Evolutionary conservation across 2,888 invertebrate genomes (phyloP).

Genomic region (Lasioglossum villosulum): DNA sequence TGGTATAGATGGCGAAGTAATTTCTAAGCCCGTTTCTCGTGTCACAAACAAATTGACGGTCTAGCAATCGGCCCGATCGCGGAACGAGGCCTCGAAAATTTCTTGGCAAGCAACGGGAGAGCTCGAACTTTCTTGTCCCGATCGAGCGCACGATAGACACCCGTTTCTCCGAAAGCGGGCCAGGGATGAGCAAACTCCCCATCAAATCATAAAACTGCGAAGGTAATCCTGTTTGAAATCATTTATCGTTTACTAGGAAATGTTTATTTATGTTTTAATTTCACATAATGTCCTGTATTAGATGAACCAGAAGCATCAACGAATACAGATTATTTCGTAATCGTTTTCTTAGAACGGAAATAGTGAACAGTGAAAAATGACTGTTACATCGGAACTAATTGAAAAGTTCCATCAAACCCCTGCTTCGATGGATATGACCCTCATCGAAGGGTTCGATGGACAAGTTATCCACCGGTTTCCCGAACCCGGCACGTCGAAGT

Average conservation of each 20-base stretch:
- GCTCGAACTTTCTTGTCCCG: conserved; percentile 47
- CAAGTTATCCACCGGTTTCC: conserved; percentile 16
- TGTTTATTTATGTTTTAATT: no score
- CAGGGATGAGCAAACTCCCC: conserved; percentile 49
- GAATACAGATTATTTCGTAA: no score
- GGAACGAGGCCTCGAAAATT: conserved; percentile 66
- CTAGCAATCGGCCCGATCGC: conserved; percentile 57
- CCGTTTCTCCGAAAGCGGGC: conserved; percentile 40
- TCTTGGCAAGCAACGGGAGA: conserved; percentile 67
- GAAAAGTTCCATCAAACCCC: no score
- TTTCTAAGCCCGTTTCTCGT: conserved; percentile 40
- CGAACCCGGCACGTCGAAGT: conserved; percentile 55
- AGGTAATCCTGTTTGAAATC: not conserved
- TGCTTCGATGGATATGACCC: not conserved
- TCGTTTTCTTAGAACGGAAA: no score
- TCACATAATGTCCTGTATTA: no score
- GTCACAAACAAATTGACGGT: conserved; percentile 49
- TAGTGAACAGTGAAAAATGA: no score
- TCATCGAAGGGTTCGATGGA: not conserved
- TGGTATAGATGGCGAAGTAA: conserved; percentile 22
- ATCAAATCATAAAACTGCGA: not conserved
- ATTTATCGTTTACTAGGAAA: no score
- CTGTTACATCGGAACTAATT: no score
- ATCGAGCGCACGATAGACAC: conserved; percentile 57
- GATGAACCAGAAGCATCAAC: no score